Conservation (phyloP, 2,888 invertebrate species). For the Odontocolon sp. region DNA sequence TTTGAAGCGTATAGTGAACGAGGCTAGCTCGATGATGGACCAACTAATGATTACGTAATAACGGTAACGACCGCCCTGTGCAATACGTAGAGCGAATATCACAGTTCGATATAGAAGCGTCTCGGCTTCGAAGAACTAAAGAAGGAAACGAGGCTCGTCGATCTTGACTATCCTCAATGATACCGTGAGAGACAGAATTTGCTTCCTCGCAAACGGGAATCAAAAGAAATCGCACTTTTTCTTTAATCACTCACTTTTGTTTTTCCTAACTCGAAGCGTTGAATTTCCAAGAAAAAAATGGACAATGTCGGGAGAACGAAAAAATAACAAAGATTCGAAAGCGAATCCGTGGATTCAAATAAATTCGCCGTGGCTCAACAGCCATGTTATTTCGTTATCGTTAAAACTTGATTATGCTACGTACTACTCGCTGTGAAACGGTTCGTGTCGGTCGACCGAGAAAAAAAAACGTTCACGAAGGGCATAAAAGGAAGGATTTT, state of each 20-base stretch:
- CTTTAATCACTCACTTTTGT: neutral
- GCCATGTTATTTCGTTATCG: slow-evolving; percentile 67
- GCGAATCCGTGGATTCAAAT: slow-evolving; percentile 15
- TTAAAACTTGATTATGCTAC: slow-evolving; percentile 56
- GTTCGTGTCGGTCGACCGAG: slow-evolving; percentile 26
- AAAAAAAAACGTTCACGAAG: neutral
- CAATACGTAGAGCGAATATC: slow-evolving; percentile 70
- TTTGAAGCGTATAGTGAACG: slow-evolving; percentile 47
- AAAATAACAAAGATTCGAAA: neutral
- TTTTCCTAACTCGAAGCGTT: neutral
- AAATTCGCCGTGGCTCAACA: slow-evolving; percentile 72
- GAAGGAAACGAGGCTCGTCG: neutral
- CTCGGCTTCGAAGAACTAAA: slow-evolving; percentile 57
- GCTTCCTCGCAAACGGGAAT: neutral
- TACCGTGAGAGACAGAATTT: neutral
- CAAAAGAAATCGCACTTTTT: neutral
- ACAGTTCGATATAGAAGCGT: slow-evolving; percentile 71
- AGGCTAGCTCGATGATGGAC: slow-evolving; percentile 55
- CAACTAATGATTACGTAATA: slow-evolving; percentile 51
- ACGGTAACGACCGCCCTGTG: slow-evolving; percentile 59
- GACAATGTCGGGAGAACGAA: slow-evolving; percentile 8
- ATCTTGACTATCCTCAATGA: neutral
- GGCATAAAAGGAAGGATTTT: neutral
- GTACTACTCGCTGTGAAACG: slow-evolving; percentile 49
- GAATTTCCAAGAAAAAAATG: neutral